phyloP scores from a whole-genome alignment of 2,888 invertebrate species.

The Lagria hirta region DNA sequence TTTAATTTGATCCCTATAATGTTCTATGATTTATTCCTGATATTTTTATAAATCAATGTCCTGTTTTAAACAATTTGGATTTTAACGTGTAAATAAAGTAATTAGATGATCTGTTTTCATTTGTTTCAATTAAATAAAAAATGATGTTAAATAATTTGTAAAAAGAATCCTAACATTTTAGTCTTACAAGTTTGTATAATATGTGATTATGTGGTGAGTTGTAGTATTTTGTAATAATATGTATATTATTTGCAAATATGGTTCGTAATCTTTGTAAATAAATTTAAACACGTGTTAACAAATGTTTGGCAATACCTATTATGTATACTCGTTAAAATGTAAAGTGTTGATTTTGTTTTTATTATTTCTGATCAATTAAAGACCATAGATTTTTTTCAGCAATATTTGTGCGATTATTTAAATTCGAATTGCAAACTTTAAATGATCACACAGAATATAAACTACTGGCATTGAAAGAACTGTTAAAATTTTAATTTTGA shows the following conservation, averaged over 20 bases:
- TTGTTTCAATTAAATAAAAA: slow-evolving; percentile 20
- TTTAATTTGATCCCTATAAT: too few species aligned
- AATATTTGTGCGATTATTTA: slow-evolving; percentile 18
- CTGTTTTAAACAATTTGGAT: slow-evolving; percentile 13
- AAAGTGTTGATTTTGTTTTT: slow-evolving; percentile 21
- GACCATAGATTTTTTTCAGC: slow-evolving; percentile 24
- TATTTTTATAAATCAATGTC: slow-evolving; percentile 26
- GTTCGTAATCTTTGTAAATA: slow-evolving; percentile 45
- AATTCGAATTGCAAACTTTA: slow-evolving; percentile 8
- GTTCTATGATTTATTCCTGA: slow-evolving; percentile 19
- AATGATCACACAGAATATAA: slow-evolving; percentile 19
- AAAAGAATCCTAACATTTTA: slow-evolving; percentile 27
- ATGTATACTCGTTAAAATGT: slow-evolving; percentile 26
- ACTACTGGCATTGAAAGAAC: slow-evolving; percentile 28
- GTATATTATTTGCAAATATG: slow-evolving; percentile 45
- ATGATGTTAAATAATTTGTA: slow-evolving; percentile 32
- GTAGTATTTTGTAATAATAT: slow-evolving; percentile 50
- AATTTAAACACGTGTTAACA: slow-evolving; percentile 39
- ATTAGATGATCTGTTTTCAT: slow-evolving; percentile 25
- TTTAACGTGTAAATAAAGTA: slow-evolving; percentile 25
- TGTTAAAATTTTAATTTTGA: slow-evolving; percentile 35
- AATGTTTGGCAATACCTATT: slow-evolving; percentile 41
- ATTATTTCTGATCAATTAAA: slow-evolving; percentile 15
- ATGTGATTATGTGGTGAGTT: slow-evolving; percentile 47
- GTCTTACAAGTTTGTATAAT: slow-evolving; percentile 37